Percentiles rank a stretch among this genome's conserved stretches.
These are phyloP conservation scores for Anoplopoma fimbria DNA, from an alignment of 2,113 vertebrate genomes.

Conservation along the genomic window DNA sequence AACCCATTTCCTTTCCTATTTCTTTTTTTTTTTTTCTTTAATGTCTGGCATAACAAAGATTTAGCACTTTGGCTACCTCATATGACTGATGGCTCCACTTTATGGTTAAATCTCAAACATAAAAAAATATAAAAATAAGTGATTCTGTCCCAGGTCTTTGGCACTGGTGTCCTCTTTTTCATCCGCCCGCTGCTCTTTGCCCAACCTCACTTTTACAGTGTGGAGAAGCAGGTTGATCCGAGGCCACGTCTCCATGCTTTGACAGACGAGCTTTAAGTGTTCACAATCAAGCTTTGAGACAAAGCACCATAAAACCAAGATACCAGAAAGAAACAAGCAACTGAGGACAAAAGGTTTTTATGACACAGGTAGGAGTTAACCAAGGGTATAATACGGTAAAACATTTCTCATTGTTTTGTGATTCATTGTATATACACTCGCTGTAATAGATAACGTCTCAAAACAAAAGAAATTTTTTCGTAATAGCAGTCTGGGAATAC, in stretches of 20 bases:
- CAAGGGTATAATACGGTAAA: slow-evolving; percentile 72
- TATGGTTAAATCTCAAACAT: background rate
- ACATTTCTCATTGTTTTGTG: slow-evolving; percentile 67
- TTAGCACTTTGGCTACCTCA: background rate
- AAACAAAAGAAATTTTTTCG: slow-evolving; percentile 46
- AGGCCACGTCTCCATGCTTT: slow-evolving; percentile 74
- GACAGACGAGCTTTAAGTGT: slow-evolving; percentile 80
- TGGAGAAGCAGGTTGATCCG: slow-evolving; percentile 68
- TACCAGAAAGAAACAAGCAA: slow-evolving; percentile 74
- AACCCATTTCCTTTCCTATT: background rate
- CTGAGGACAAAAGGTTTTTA: slow-evolving; percentile 73
- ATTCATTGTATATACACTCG: slow-evolving; percentile 72
- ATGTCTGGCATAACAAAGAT: background rate
- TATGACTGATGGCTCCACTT: background rate
- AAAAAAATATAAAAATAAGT: background rate
- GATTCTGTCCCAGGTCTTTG: background rate
- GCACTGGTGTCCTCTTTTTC: background rate
- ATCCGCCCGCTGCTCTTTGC: background rate
- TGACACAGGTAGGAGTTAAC: slow-evolving; percentile 74
- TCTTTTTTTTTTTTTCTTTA: background rate
- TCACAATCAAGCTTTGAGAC: slow-evolving; percentile 79
- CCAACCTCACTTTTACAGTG: slow-evolving; percentile 73
- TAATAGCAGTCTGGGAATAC: slow-evolving; percentile 65
- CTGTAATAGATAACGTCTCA: slow-evolving; percentile 61
- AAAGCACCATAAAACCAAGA: slow-evolving; percentile 72